These are phyloP conservation scores for Pristionchus arcanus DNA, from an alignment of 2,888 invertebrate genomes.

Conservation along the genomic window DNA sequence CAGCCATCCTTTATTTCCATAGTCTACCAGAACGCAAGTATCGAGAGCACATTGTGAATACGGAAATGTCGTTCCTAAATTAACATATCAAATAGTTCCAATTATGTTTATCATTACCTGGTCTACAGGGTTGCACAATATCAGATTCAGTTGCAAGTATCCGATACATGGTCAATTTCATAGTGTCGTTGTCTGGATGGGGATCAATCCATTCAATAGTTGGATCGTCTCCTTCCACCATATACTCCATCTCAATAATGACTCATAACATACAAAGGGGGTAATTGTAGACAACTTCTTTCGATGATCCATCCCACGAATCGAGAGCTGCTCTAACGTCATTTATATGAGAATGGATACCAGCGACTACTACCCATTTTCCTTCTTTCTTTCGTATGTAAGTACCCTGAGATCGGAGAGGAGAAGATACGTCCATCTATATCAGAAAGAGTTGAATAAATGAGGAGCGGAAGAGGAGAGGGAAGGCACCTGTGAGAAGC, in stretches of 20 bases:
- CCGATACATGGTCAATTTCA: slow-evolving; percentile 64
- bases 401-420: slow-evolving; percentile 45
- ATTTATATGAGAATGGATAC: slow-evolving; percentile 24
- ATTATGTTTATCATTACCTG: not conserved
- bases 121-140: slow-evolving; percentile 58
- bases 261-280: not conserved
- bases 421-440: not conserved
- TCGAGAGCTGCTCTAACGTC: slow-evolving; percentile 48
- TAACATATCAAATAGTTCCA: not conserved
- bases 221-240: slow-evolving; percentile 66
- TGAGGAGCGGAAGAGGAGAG: too few species aligned
- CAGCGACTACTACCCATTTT: not conserved
- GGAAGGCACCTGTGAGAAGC: not conserved
- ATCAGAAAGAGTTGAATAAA: not conserved
- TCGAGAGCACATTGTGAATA: slow-evolving; percentile 1
- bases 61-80: slow-evolving; percentile 33
- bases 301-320: not conserved
- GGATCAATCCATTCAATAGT: slow-evolving; percentile 59
- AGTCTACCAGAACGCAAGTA: slow-evolving; percentile 66
- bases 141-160: slow-evolving; percentile 69
- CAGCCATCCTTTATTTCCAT: slow-evolving; percentile 70
- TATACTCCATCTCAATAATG: slow-evolving; percentile 14
- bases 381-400: not conserved
- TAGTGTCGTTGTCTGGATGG: slow-evolving; percentile 52
- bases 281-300: not conserved